Conservation (phyloP, 2,113 vertebrate genomes). For the Notechis scutatus region DNA sequence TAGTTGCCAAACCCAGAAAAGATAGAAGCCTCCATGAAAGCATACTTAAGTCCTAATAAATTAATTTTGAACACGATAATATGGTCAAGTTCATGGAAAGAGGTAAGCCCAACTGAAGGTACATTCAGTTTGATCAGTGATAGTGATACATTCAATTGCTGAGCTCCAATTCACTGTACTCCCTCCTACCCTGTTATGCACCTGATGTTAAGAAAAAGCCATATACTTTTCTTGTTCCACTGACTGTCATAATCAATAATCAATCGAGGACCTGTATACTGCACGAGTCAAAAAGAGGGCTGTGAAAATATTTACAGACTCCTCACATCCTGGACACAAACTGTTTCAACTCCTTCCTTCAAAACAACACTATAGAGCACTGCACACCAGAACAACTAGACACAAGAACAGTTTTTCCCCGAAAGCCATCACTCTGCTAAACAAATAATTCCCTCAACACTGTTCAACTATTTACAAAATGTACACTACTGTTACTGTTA, state of each 20-base stretch:
- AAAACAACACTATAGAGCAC: no score
- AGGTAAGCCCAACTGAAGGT: not conserved
- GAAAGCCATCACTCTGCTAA: no score
- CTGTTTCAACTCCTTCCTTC: no score
- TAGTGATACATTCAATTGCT: slow-evolving; percentile 32
- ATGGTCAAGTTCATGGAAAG: slow-evolving; percentile 44
- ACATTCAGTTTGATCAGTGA: slow-evolving; percentile 27
- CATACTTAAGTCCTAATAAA: slow-evolving; percentile 51
- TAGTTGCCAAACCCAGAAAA: slow-evolving; percentile 58
- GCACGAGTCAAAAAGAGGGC: no score
- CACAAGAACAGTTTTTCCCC: no score
- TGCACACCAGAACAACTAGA: no score
- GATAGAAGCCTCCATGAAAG: slow-evolving; percentile 59
- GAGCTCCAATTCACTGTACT: slow-evolving; percentile 35
- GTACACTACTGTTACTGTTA: no score
- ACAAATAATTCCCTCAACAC: no score
- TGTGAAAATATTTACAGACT: no score
- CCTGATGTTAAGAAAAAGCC: slow-evolving; percentile 14
- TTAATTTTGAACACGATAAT: slow-evolving; percentile 47
- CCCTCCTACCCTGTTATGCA: not conserved
- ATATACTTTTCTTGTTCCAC: not conserved
- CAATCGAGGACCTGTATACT: no score
- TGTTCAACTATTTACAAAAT: no score
- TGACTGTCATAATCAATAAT: slow-evolving; percentile 14
- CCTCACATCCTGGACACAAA: no score